Evolutionary conservation across 2,888 invertebrate genomes (phyloP).

Genomic region (Aspidiotus destructor): DNA sequence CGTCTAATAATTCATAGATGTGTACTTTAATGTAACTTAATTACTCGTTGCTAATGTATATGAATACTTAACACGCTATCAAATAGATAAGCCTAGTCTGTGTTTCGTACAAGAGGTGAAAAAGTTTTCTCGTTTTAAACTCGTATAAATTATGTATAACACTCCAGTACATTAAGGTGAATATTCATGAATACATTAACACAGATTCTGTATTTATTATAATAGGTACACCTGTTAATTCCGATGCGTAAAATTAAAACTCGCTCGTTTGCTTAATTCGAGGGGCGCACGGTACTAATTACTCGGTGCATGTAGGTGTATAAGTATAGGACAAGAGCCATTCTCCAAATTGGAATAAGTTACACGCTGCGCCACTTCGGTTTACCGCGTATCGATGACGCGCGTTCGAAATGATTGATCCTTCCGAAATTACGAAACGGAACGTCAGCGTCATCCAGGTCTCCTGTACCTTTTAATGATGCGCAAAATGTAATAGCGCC

Average conservation of each 20-base stretch:
- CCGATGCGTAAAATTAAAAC: neutral
- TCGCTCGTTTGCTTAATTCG: neutral
- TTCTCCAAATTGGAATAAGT: neutral
- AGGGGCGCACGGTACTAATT: neutral
- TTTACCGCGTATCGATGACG: neutral
- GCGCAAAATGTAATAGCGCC: neutral
- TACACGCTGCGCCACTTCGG: neutral
- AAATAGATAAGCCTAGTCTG: too few relatives aligned
- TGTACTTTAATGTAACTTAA: too few relatives aligned
- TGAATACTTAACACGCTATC: too few relatives aligned
- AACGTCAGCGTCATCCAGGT: neutral
- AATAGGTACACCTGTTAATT: neutral
- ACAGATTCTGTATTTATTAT: too few relatives aligned
- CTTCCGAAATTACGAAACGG: neutral
- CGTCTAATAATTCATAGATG: too few relatives aligned
- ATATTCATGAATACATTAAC: too few relatives aligned
- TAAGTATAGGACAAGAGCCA: neutral
- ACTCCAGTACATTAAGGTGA: too few relatives aligned
- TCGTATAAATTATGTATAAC: too few relatives aligned
- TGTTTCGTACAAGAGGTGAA: too few relatives aligned
- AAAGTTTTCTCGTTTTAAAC: too few relatives aligned
- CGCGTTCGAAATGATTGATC: neutral
- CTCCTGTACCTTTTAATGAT: neutral
- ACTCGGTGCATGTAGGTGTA: neutral
- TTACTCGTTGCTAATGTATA: too few relatives aligned